These are phyloP conservation scores for Ailurus styani DNA, from an alignment of 2,113 vertebrate genomes.

Conservation along the genomic window DNA sequence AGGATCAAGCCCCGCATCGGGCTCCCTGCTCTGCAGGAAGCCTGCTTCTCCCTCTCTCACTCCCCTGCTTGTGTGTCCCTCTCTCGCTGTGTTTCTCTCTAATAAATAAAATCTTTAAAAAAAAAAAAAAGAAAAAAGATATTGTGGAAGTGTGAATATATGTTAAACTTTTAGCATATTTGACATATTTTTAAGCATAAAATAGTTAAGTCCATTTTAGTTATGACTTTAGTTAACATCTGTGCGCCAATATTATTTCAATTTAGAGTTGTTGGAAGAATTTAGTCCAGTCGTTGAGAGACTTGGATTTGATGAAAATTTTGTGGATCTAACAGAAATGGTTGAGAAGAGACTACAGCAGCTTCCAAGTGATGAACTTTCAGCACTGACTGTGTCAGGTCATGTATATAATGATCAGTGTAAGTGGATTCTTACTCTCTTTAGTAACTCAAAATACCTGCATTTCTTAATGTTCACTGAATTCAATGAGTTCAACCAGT, in stretches of 20 bases:
- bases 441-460: neutral
- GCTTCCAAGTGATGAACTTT: slow-evolving; percentile 34
- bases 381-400: slow-evolving; percentile 78
- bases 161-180: neutral
- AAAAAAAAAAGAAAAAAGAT: no score
- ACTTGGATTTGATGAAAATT: slow-evolving; percentile 94
- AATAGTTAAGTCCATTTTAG: neutral
- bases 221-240: neutral
- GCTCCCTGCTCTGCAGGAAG: no score
- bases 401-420: slow-evolving; percentile 85
- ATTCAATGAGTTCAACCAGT: neutral
- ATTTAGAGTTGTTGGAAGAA: slow-evolving; percentile 88
- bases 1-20: no score
- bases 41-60: no score
- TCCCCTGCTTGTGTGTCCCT: no score
- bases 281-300: slow-evolving; percentile 90
- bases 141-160: neutral
- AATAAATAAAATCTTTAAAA: no score
- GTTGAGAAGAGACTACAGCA: slow-evolving; percentile 83
- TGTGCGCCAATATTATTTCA: slow-evolving; percentile 38
- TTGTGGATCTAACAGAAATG: slow-evolving; percentile 89
- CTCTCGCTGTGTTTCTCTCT: no score
- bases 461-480: neutral
- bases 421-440: slow-evolving; percentile 66
- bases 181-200: neutral